Evolutionary conservation across 2,888 invertebrate genomes (phyloP).

Genomic region (Xanthia icteritia): DNA sequence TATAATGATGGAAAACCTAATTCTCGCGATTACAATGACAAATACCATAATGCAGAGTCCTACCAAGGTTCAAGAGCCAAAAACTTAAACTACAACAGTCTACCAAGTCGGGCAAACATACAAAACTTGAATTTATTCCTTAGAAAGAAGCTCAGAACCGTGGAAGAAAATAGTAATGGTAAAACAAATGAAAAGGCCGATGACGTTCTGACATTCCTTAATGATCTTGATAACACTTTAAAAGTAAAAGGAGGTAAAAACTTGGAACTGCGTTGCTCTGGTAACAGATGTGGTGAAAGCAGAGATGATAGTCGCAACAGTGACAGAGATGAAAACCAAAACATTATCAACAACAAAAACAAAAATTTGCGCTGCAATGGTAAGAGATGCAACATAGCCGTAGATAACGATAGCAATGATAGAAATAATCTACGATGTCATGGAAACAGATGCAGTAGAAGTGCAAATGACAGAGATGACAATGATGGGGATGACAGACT

Average conservation of each 20-base stretch:
- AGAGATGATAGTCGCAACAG: constrained; percentile 15
- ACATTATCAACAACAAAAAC: constrained; percentile 7
- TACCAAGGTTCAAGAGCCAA: neutral
- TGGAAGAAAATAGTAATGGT: neutral
- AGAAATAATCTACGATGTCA: constrained; percentile 21
- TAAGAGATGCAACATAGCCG: constrained; percentile 13
- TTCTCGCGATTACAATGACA: neutral
- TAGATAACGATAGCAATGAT: constrained; percentile 6
- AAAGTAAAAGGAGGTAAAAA: neutral
- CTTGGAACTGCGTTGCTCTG: constrained; percentile 30
- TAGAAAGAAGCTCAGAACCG: constrained; percentile 15
- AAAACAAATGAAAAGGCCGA: neutral
- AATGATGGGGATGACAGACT: neutral
- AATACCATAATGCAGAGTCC: neutral
- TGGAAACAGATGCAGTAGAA: constrained; percentile 39
- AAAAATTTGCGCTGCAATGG: constrained; percentile 32
- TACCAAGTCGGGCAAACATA: constrained; percentile 24
- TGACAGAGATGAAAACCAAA: constrained; percentile 17
- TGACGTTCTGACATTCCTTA: constrained; percentile 33
- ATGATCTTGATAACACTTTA: constrained; percentile 21
- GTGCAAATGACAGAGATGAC: neutral
- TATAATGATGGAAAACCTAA: constrained; percentile 10
- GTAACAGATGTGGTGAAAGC: constrained; percentile 27
- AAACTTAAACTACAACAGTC: constrained; percentile 3
- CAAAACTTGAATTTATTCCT: constrained; percentile 35